Evolutionary conservation across 2,113 vertebrate genomes (phyloP), one percentile per base, ranked within the genome.

Genomic region (Numenius arquata): DNA sequence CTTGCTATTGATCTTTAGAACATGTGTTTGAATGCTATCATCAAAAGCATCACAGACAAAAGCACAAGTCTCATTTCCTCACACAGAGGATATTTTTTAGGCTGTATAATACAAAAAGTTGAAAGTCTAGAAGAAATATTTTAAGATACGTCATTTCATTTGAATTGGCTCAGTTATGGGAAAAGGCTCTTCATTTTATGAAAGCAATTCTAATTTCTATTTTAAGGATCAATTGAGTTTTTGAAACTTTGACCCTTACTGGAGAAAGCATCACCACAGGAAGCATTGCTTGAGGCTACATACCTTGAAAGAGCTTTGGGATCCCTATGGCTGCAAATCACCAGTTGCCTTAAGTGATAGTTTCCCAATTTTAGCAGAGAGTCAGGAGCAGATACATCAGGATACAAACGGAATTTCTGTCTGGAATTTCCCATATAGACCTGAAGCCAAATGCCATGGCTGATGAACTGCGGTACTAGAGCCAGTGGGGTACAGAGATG

Each of bases 21-120:
- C 8, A 14, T 63, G 15, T 9, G 79, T 97, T 93, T 82, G 79
- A 93, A 70, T 86, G 66, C 11, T 13, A 56, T 26, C 9, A 38
- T 96, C 86, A 96, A 91, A 95, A 34, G 58, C 34, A 89, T 30
- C 53, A 12, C 1, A 9, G 56, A 80, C 34, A 87, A 97, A 97
- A 95, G 45, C 45, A n/a, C 21, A 38, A 41, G 25, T 62, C 83
- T 74, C 45, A 15, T 90, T 94, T 94, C 48, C 50, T 93, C 18
- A 41, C 41, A 65, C 9, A 59, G 70, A 88, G 30, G 58, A 59
- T 32, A 26, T 59, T 75, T 90, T 96, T 91, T 55, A 82, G 48
- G 11, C 26, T 29, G 27, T 27, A 30, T 45, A 19, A 65, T 74
- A 73, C 9, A 83, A 81, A 94, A 96, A 72, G 56, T 80, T 91